phyloP scores from a whole-genome alignment of 2,797 vertebrate species.

The Triplophysa bombifrons region DNA sequence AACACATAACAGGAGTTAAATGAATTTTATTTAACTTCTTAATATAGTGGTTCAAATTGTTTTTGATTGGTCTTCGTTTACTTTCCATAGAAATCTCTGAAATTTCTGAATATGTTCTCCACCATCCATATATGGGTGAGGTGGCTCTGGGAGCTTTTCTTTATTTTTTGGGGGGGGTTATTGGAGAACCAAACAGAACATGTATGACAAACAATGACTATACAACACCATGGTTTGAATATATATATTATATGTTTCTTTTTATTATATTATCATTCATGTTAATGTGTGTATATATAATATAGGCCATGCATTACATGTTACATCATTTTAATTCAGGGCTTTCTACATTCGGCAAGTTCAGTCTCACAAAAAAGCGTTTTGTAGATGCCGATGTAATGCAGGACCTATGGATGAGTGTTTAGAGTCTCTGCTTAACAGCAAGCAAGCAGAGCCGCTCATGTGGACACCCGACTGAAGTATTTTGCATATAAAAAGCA shows the following conservation, averaged over 20 bases:
- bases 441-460: not conserved
- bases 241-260: too few relatives aligned
- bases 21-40: not conserved
- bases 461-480: not conserved
- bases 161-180: too few relatives aligned
- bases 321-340: not conserved
- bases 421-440: not conserved
- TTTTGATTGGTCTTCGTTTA: not conserved
- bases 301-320: too few relatives aligned
- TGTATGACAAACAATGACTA: too few relatives aligned
- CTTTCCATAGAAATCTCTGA: slow-evolving; percentile 1
- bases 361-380: not conserved
- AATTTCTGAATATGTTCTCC: not conserved
- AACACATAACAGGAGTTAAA: slow-evolving; percentile 13
- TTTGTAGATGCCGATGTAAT: not conserved
- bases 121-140: not conserved
- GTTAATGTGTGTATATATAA: too few relatives aligned
- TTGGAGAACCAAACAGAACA: too few relatives aligned
- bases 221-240: too few relatives aligned
- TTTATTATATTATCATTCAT: too few relatives aligned
- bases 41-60: slow-evolving; percentile 1
- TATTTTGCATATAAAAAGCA: slow-evolving; percentile 2
- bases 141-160: too few relatives aligned
- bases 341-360: not conserved
- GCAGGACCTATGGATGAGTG: not conserved